A percentile compares a stretch with the other conserved stretches of the same genome.
phyloP scores from a whole-genome alignment of 2,113 vertebrate genomes.

The Phalacrocorax aristotelis region DNA sequence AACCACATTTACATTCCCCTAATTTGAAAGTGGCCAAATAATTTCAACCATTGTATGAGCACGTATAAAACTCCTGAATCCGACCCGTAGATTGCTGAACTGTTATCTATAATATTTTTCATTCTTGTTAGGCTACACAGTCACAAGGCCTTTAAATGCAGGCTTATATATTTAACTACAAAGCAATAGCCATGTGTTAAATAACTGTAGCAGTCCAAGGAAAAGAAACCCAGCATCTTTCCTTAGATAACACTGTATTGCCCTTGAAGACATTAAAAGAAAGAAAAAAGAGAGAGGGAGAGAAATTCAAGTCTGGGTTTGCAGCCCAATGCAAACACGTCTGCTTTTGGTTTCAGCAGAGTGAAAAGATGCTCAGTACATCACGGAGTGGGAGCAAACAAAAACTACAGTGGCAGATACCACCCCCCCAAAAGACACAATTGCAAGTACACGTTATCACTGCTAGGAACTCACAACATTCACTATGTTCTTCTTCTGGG shows the following conservation, averaged over 20 bases:
- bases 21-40: background rate
- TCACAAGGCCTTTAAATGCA: background rate
- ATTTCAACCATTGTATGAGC: background rate
- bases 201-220: background rate
- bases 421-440: background rate
- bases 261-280: background rate
- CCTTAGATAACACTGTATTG: background rate
- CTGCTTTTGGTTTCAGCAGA: background rate
- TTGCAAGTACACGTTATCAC: background rate
- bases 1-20: background rate
- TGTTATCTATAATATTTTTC: background rate
- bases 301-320: background rate
- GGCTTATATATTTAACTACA: background rate
- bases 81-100: background rate
- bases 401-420: background rate
- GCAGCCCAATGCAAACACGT: background rate
- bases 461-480: constrained; percentile 79
- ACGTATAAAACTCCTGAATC: background rate
- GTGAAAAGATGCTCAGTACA: background rate
- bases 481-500: constrained; percentile 60
- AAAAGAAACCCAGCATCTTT: background rate
- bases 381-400: background rate
- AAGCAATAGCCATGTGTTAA: background rate
- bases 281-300: background rate
- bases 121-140: background rate